A percentile compares a stretch with the other conserved stretches of the same genome.
phyloP scores from a whole-genome alignment of 2,888 invertebrate genomes.

The Rhingia campestris region DNA sequence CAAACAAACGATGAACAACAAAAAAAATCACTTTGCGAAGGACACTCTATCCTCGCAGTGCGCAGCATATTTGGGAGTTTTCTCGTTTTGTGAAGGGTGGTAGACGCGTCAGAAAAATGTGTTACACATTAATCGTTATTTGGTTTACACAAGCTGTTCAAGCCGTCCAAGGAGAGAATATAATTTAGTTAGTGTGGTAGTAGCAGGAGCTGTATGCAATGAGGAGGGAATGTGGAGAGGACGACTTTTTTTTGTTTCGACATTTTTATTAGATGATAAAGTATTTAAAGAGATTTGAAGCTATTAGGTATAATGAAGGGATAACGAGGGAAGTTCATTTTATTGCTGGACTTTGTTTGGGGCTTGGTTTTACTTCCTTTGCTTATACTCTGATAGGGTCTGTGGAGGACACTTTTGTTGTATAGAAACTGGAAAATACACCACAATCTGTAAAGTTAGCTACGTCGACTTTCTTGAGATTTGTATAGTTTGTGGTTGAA shows the following conservation, averaged over 20 bases:
- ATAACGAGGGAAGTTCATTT: too few species aligned
- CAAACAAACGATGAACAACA: neutral
- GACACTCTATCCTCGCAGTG: slow-evolving; percentile 75
- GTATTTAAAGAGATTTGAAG: slow-evolving; percentile 2
- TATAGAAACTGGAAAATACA: too few species aligned
- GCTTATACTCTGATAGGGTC: too few species aligned
- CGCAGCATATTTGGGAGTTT: slow-evolving; percentile 20
- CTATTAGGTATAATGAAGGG: neutral
- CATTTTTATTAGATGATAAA: slow-evolving; percentile 52
- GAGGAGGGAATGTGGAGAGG: slow-evolving; percentile 13
- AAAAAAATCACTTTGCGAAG: slow-evolving; percentile 68
- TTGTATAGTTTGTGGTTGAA: too few species aligned
- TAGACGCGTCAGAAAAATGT: slow-evolving; percentile 80
- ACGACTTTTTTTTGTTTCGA: slow-evolving; percentile 9
- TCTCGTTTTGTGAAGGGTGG: slow-evolving; percentile 71
- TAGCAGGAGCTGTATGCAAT: neutral
- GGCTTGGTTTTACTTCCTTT: too few species aligned
- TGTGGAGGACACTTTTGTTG: too few species aligned
- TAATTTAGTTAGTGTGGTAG: slow-evolving; percentile 37
- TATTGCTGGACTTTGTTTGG: too few species aligned
- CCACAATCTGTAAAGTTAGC: too few species aligned
- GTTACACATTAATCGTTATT: slow-evolving; percentile 77
- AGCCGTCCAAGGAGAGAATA: slow-evolving; percentile 16
- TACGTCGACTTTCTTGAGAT: too few species aligned
- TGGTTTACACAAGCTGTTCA: slow-evolving; percentile 65